Base-by-base conservation (phyloP, 2,797 vertebrate genomes). In the Sebastolobus alascanus region DNA sequence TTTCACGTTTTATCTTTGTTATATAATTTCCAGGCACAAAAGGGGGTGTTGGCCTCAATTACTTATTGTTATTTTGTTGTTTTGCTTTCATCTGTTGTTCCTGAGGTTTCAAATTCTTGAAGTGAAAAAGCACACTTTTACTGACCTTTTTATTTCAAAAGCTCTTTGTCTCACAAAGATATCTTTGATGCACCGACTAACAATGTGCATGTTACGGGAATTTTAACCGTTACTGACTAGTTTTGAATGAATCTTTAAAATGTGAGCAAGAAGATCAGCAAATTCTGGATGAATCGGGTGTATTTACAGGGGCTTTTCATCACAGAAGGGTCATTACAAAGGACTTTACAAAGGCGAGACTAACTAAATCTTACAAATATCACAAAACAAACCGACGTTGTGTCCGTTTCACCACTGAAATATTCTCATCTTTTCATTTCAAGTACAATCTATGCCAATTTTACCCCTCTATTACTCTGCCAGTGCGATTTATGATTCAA, bases 21-120 rank as follows among this genome's bases (percentile, higher is more conserved):
- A 59, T 46, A 87, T 80, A 71, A 85, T 66, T 81, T 63, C 8
- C 33, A 2, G 4, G 4, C 59, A 87, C 84, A 88, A 90, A 85
- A 68, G 38, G 7, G 33, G 86, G 89, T 46, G 80, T 87, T 55
- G 78, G 66, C 69, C 74, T 70, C 72, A 75, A 69, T 68, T 20
- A 20, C 58, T 61, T 59, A 67, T 79, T 88, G 81, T 92, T 58
- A 10, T 80, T 73, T 67, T 22, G 20, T 20, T 61, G 6, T 78
- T 50, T 70, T 2, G 8, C 14, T 14, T 43, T 68, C 56, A 58
- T 76, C 68, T 87, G 25, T 74, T 89, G 80, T 85, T 73, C 29
- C 66, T 20, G 55, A 55, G 73, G 89, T 89, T 79, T 90, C 79
- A 74, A 20, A 31, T 92, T 84, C 12, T 73, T n/a, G 12, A 20